Conservation (phyloP, 2,888 invertebrate species). For the Trypoxylon attenuatum region DNA sequence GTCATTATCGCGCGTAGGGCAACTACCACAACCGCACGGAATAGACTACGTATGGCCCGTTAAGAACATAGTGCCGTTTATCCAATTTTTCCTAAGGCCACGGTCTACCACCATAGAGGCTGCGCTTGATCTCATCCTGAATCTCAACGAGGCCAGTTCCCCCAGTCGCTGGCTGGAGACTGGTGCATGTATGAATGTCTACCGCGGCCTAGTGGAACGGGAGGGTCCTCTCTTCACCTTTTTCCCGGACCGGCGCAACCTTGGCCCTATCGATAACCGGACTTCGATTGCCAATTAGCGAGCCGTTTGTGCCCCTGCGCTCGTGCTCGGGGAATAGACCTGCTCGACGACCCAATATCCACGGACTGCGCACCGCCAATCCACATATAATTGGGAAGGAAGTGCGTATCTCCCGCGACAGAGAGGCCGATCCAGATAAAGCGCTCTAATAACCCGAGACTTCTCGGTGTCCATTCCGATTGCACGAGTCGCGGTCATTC, state of each 20-base stretch:
- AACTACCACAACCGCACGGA: conserved; percentile 41
- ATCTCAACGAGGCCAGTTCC: conserved; percentile 28
- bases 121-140: conserved; percentile 9
- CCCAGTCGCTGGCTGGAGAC: conserved; percentile 17
- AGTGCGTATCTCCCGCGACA: no score
- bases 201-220: conserved; percentile 2
- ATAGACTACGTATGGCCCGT: conserved; percentile 17
- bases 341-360: conserved; percentile 5
- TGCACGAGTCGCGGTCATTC: no score
- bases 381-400: conserved; percentile 6
- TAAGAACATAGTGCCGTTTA: conserved; percentile 41
- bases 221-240: neutral
- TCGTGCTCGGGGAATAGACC: no score
- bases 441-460: no score
- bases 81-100: conserved; percentile 19
- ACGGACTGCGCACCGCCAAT: no score
- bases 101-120: neutral
- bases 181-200: no score
- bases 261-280: conserved; percentile 16
- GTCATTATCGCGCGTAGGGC: conserved; percentile 66
- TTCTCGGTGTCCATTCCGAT: no score
- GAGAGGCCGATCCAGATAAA: no score
- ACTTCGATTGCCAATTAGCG: conserved; percentile 34
- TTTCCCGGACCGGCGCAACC: neutral
- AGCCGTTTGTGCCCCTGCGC: neutral